Percentiles rank a stretch among this genome's conserved stretches.
phyloP scores from a whole-genome alignment of 2,888 invertebrate species.

The Tridacna crocea region DNA sequence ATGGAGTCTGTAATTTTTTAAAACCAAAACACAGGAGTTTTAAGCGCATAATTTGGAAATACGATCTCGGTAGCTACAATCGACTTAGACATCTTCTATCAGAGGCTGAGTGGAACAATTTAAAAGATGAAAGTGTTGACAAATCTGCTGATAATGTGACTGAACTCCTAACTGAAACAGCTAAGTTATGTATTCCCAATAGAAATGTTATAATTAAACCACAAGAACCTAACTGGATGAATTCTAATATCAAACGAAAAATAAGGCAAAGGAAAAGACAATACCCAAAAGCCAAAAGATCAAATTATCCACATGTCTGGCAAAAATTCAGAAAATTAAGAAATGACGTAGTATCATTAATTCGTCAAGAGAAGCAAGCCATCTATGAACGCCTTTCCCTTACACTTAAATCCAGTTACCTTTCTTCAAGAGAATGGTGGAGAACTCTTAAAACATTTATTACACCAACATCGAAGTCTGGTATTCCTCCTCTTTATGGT shows the following conservation, averaged over 20 bases:
- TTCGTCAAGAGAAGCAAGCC: too few relatives aligned
- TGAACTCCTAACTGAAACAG: neutral
- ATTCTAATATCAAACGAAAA: neutral
- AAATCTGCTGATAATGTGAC: neutral
- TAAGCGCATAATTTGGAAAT: neutral
- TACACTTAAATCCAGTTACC: too few relatives aligned
- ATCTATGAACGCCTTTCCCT: too few relatives aligned
- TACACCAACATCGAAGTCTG: too few relatives aligned
- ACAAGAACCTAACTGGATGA: neutral
- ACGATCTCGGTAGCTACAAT: neutral
- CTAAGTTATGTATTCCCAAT: neutral
- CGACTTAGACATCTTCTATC: neutral
- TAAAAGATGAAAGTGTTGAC: neutral
- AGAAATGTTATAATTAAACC: neutral
- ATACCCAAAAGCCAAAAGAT: neutral
- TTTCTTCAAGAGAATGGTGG: too few relatives aligned
- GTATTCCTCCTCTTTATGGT: too few relatives aligned
- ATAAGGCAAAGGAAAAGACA: neutral
- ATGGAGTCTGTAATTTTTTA: neutral
- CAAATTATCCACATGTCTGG: neutral
- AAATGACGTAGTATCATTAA: too few relatives aligned
- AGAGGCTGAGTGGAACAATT: neutral
- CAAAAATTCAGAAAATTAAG: neutral
- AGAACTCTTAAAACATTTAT: too few relatives aligned
- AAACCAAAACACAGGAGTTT: neutral